Percentiles rank a stretch among this genome's conserved stretches.
Evolutionary conservation across 2,113 vertebrate genomes (phyloP).

Genomic region (Prunella himalayana): DNA sequence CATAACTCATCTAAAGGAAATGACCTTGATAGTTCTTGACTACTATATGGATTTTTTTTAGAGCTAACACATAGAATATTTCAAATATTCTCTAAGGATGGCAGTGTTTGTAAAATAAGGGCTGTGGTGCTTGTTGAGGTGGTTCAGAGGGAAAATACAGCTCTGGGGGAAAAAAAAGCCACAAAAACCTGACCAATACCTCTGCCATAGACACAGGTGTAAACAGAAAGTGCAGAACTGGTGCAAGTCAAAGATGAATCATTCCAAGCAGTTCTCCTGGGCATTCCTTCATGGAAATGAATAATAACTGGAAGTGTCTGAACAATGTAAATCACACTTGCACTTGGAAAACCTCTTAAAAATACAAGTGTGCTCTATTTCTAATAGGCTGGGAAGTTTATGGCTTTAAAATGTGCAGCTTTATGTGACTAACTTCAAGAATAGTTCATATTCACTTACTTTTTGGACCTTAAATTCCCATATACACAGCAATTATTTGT

Average conservation of each 20-base stretch:
- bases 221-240: conserved; percentile 18
- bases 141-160: conserved; percentile 24
- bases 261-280: conserved; percentile 39
- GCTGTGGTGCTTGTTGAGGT: not conserved
- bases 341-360: conserved; percentile 63
- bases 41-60: not conserved
- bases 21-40: conserved; percentile 46
- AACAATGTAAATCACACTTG: conserved; percentile 67
- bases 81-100: not conserved
- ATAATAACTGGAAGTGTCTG: conserved; percentile 63
- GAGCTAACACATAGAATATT: not conserved
- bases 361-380: conserved; percentile 65
- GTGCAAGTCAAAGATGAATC: conserved; percentile 33
- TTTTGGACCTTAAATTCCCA: not conserved
- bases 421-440: conserved; percentile 29
- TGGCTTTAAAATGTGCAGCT: conserved; percentile 31
- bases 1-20: conserved; percentile 50
- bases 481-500: not conserved
- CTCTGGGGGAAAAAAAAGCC: not conserved
- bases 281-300: conserved; percentile 54
- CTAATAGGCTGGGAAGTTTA: conserved; percentile 55
- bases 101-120: not conserved
- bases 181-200: not conserved
- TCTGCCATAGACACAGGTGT: conserved; percentile 54
- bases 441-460: conserved; percentile 24